These are phyloP conservation scores for Labroides dimidiatus DNA, from an alignment of 2,797 vertebrate genomes.

Conservation along the genomic window DNA sequence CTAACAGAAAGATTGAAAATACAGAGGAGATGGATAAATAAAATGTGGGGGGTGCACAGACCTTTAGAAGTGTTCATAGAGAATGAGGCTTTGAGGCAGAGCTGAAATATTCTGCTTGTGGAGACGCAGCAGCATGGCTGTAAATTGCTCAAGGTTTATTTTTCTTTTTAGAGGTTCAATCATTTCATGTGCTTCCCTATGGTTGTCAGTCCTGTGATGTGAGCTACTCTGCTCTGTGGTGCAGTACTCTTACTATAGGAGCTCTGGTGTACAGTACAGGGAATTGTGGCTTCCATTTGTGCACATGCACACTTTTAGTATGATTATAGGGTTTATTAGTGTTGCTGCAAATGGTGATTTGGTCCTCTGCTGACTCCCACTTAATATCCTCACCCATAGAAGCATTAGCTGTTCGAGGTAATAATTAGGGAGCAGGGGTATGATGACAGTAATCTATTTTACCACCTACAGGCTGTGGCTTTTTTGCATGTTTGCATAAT, in stretches of 20 bases:
- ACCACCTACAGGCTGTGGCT: no score
- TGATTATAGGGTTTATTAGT: slow-evolving; percentile 32
- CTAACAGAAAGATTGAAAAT: slow-evolving; percentile 6
- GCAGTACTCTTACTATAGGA: slow-evolving; percentile 11
- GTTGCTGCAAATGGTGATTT: slow-evolving; percentile 9
- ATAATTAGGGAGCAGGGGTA: background rate
- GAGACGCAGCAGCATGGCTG: slow-evolving; percentile 8
- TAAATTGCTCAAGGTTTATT: slow-evolving; percentile 31
- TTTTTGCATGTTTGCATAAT: no score
- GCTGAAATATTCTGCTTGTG: slow-evolving; percentile 42
- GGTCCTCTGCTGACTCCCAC: slow-evolving; percentile 1
- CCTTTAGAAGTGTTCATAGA: slow-evolving; percentile 21
- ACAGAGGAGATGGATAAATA: background rate
- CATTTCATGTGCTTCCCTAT: slow-evolving; percentile 16
- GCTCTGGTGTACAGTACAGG: background rate
- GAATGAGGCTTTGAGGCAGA: slow-evolving; percentile 37
- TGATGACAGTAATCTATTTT: background rate
- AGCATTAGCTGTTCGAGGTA: background rate
- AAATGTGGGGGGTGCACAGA: slow-evolving; percentile 3
- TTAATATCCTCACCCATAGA: slow-evolving; percentile 1
- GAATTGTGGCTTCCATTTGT: background rate
- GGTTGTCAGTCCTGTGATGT: slow-evolving; percentile 18
- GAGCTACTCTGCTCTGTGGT: slow-evolving; percentile 8
- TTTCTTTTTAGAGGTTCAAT: slow-evolving; percentile 34
- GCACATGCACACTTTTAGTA: background rate